A percentile compares a stretch with the other conserved stretches of the same genome.
Conservation (phyloP, 2,888 invertebrate genomes). For the Aphodius sticticus region DNA sequence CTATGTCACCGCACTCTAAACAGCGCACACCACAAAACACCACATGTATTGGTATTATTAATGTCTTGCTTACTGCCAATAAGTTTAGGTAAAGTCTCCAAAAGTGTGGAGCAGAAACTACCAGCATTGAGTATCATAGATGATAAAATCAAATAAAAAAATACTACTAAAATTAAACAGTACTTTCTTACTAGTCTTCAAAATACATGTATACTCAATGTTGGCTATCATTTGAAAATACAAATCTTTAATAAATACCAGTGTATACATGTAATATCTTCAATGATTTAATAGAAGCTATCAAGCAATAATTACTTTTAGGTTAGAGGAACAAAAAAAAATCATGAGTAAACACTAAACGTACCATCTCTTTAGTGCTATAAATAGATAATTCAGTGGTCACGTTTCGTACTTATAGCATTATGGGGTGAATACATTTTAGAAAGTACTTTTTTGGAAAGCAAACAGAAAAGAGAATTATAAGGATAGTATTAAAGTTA, state of each 20-base stretch:
- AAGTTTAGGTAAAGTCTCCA: not conserved
- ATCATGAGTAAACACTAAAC: no score
- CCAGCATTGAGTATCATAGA: conserved; percentile 7
- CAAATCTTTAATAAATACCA: conserved; percentile 34
- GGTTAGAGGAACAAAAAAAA: not conserved
- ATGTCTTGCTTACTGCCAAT: not conserved
- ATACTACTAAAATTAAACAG: not conserved
- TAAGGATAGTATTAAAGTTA: no score
- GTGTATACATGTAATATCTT: conserved; percentile 40
- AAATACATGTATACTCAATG: conserved; percentile 26
- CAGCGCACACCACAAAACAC: conserved; percentile 39
- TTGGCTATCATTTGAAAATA: conserved; percentile 33
- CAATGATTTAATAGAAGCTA: conserved; percentile 31
- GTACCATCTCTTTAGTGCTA: no score
- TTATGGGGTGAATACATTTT: no score
- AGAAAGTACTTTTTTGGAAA: no score
- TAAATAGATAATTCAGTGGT: no score
- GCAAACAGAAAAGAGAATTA: no score
- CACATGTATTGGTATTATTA: conserved; percentile 38
- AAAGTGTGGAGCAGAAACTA: not conserved
- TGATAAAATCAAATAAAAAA: not conserved
- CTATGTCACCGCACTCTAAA: conserved; percentile 42
- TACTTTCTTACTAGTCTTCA: not conserved
- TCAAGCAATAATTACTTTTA: not conserved
- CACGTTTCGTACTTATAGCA: no score